Conservation (phyloP, 2,888 invertebrate species). For the Acanthosepion pharaonis region DNA sequence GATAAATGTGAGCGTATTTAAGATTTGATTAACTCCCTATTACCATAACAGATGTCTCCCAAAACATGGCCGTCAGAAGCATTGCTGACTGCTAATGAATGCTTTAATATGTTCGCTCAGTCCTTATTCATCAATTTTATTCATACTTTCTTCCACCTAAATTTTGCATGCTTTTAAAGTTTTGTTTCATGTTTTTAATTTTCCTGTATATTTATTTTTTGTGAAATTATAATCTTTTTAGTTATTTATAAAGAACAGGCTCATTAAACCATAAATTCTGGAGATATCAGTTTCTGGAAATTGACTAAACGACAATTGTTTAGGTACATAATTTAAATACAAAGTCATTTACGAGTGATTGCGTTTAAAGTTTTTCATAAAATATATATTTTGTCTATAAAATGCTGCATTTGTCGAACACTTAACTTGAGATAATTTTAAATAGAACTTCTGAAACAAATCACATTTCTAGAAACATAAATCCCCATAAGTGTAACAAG, state of each 20-base stretch:
- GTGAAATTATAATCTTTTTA: constrained; percentile 9
- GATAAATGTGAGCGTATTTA: constrained; percentile 17
- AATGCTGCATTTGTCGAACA: too few species aligned
- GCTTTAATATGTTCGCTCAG: constrained; percentile 14
- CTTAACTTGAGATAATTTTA: too few species aligned
- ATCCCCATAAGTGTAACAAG: too few species aligned
- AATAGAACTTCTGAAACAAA: too few species aligned
- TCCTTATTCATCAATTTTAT: constrained; percentile 20
- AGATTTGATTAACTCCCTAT: neutral
- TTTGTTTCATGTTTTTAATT: neutral
- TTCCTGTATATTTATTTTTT: neutral
- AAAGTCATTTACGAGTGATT: neutral
- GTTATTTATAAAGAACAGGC: neutral
- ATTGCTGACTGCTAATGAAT: constrained; percentile 33
- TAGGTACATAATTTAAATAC: neutral
- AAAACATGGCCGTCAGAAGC: neutral
- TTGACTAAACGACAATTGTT: neutral
- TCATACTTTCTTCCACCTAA: constrained; percentile 11
- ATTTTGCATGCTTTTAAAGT: neutral
- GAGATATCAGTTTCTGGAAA: neutral
- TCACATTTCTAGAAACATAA: too few species aligned
- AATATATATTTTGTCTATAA: too few species aligned
- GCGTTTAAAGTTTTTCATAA: neutral
- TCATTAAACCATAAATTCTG: neutral
- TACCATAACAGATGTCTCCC: neutral